Base-by-base conservation (phyloP, 2,888 invertebrate genomes). In the Ecliptopera silaceata region DNA sequence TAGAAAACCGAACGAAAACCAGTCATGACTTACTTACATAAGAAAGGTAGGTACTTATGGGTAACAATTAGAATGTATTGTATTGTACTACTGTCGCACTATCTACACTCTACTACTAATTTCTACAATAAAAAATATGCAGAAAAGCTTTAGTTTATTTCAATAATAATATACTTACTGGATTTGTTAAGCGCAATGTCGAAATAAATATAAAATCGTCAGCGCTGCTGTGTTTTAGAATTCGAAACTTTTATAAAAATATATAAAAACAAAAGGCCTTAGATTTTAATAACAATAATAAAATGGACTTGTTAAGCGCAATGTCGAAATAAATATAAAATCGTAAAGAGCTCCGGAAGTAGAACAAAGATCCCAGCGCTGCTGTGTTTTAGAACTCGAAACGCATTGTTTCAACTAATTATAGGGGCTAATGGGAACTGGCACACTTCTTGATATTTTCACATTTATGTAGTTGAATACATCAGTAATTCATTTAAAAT, bases 361-460 rank as follows among this genome's bases (percentile, higher is more conserved):
- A 49, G 57, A 61, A 70, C 65, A 66, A 68, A 66, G 65, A 67
- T 67, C 65, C 38, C 59, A 54, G 39, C 59, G 55, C 55, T 41
- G 58, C 42, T 34, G 44, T 52, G 57, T 55, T 59, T 61, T 59
- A 67, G 59, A 64, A 63, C 66, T 67, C 64, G 62, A 66, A 61
- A 61, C 48, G 62, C 68, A 68, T 70, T 68, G 67, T 70, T 64
- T 61, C 15, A 59, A 59, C 58, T 61, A 65, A 68, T 68, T 68
- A 64, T 58, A 53, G 55, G 55, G 43, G 50, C 36, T 59, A 56
- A 63, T 69, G 69, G 61, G 65, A 69, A 66, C 61, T 56, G 61
- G 51, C 61, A 63, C 63, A 62, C 49, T 56, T 61, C 39, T 61
- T 46, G 32, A 64, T 29, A 48, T 57, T 64, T 59, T 54, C 55